Percentiles rank a stretch among this genome's conserved stretches.
Evolutionary conservation across 2,113 vertebrate genomes (phyloP).

Genomic region (Taxidea taxus): DNA sequence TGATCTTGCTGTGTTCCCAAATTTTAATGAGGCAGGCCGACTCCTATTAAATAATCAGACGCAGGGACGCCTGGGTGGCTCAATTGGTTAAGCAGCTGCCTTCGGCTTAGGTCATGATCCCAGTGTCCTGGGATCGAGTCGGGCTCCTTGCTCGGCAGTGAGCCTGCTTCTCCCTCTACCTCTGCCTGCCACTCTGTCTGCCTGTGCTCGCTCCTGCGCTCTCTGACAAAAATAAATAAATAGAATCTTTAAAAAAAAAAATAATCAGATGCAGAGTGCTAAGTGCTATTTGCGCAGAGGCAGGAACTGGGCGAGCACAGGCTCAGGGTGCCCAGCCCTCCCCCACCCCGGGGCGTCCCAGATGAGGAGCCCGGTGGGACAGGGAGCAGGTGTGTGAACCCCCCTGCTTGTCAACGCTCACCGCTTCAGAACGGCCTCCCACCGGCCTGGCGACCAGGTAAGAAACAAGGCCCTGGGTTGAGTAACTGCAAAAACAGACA

Average conservation of each 20-base stretch:
- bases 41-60: background rate
- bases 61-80: too few relatives aligned
- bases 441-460: background rate
- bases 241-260: too few relatives aligned
- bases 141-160: too few relatives aligned
- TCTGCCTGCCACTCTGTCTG: too few relatives aligned
- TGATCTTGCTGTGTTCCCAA: background rate
- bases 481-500: background rate
- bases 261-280: background rate
- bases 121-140: too few relatives aligned
- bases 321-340: background rate
- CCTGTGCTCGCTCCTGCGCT: too few relatives aligned
- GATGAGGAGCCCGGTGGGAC: background rate
- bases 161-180: too few relatives aligned
- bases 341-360: background rate
- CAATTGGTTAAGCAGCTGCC: too few relatives aligned
- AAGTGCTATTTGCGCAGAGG: background rate
- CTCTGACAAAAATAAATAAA: too few relatives aligned
- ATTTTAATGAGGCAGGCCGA: background rate
- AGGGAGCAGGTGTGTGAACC: rapidly evolving
- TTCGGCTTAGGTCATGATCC: too few relatives aligned
- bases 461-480: background rate
- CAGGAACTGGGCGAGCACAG: background rate
- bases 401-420: background rate
- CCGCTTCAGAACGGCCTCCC: background rate